Evolutionary conservation across 2,797 vertebrate genomes (phyloP).

Genomic region (Dendrocincla tyrannina): DNA sequence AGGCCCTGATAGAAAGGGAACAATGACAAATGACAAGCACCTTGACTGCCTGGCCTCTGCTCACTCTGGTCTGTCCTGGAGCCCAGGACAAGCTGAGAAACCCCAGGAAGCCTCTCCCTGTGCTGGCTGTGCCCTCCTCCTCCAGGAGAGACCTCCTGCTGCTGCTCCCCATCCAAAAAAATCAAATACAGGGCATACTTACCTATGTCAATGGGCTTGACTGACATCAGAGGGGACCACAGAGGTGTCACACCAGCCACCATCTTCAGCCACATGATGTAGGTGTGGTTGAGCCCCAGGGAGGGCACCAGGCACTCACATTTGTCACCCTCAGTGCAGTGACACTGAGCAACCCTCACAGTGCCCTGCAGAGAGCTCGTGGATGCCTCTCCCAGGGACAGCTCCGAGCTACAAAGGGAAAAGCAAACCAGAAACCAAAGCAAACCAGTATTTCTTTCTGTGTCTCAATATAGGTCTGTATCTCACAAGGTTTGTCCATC

Average conservation of each 20-base stretch:
- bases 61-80: neutral
- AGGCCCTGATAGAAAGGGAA: neutral
- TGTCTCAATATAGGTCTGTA: neutral
- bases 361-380: neutral
- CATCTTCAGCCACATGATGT: slow-evolving; percentile 75
- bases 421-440: neutral
- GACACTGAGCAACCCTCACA: neutral
- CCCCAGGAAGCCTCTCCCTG: neutral
- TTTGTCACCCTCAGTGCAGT: slow-evolving; percentile 11
- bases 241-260: neutral
- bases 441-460: neutral
- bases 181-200: slow-evolving; percentile 41
- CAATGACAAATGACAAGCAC: rapidly evolving
- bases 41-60: neutral
- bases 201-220: slow-evolving; percentile 78
- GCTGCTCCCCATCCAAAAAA: neutral
- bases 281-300: slow-evolving; percentile 30
- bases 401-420: slow-evolving; percentile 66
- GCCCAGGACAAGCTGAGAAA: neutral
- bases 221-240: slow-evolving; percentile 70
- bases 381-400: neutral
- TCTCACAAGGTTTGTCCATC: no score
- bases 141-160: neutral
- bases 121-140: neutral
- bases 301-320: slow-evolving; percentile 76